Percentiles rank a stretch among this genome's conserved stretches.
Conservation (phyloP, 2,888 invertebrate species). For the Plagodis dolabraria region DNA sequence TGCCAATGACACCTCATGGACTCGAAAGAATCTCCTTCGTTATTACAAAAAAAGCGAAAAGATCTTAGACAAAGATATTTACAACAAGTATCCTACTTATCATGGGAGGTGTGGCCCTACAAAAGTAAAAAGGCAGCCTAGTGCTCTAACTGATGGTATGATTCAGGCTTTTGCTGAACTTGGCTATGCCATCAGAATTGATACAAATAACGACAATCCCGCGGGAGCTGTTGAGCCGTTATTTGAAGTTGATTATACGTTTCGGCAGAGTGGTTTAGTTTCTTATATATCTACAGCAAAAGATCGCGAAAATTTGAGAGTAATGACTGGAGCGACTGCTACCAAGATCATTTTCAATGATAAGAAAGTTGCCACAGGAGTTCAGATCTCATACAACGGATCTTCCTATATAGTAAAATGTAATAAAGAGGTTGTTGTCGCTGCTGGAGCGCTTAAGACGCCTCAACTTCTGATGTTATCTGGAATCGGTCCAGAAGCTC, state of each 20-base stretch:
- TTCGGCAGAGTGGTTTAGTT: conserved; percentile 40
- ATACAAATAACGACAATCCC: conserved; percentile 39
- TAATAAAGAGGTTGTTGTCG: conserved; percentile 72
- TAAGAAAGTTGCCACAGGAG: conserved; percentile 59
- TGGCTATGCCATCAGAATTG: conserved; percentile 30
- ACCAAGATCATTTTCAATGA: conserved; percentile 43
- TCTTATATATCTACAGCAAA: conserved; percentile 39
- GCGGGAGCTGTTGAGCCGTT: conserved; percentile 38
- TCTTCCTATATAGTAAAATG: conserved; percentile 46
- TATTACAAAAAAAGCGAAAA: conserved; percentile 54
- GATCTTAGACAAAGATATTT: conserved; percentile 38
- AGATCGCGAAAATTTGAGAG: conserved; percentile 41
- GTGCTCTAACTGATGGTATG: conserved; percentile 18
- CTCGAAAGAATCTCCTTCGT: conserved; percentile 34
- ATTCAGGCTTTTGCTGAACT: conserved; percentile 42
- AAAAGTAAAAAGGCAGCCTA: conserved; percentile 38
- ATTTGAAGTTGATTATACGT: conserved; percentile 31
- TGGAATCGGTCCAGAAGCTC: conserved; percentile 68
- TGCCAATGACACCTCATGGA: conserved; percentile 46
- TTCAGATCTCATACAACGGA: conserved; percentile 35
- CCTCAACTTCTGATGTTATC: conserved; percentile 76
- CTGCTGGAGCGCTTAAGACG: conserved; percentile 72
- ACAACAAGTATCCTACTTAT: conserved; percentile 13
- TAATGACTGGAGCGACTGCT: conserved; percentile 42
- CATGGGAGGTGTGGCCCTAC: conserved; percentile 47